Conservation (phyloP, 2,888 invertebrate genomes). For the Helicoverpa assulta region DNA sequence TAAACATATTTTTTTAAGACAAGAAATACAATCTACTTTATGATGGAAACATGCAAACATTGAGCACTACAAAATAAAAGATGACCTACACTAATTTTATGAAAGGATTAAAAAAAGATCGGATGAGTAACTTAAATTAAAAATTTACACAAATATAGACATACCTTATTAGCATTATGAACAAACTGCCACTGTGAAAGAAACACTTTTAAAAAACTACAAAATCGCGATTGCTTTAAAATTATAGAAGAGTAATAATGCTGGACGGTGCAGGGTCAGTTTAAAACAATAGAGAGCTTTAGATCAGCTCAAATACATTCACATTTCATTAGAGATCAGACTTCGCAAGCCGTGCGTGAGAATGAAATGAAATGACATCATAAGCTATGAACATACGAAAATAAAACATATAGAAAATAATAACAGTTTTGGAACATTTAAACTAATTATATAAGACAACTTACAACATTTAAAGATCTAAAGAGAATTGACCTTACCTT, state of each 20-base stretch:
- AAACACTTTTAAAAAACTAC: conserved; percentile 11
- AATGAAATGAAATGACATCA: conserved; percentile 42
- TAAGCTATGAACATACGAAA: conserved; percentile 87
- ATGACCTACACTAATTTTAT: too few species aligned
- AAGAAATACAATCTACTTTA: background rate
- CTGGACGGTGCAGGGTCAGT: background rate
- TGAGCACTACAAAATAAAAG: background rate
- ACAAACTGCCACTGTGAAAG: conserved; percentile 22
- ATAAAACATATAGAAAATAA: conserved; percentile 42
- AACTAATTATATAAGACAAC: conserved; percentile 26
- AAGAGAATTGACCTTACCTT: conserved; percentile 57
- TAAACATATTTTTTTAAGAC: too few species aligned
- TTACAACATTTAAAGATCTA: conserved; percentile 13
- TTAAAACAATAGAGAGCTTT: background rate
- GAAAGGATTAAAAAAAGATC: too few species aligned
- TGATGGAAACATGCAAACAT: background rate
- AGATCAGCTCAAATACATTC: background rate
- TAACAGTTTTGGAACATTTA: conserved; percentile 16
- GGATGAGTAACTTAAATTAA: background rate
- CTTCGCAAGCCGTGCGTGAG: conserved; percentile 41
- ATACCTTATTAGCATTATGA: conserved; percentile 2
- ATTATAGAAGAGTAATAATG: background rate
- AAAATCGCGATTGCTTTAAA: background rate
- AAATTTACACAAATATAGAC: conserved; percentile 1
- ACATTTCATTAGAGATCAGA: background rate